These are phyloP conservation scores for Pelobates cultripes DNA, from an alignment of 2,797 vertebrate species.

Conservation along the genomic window DNA sequence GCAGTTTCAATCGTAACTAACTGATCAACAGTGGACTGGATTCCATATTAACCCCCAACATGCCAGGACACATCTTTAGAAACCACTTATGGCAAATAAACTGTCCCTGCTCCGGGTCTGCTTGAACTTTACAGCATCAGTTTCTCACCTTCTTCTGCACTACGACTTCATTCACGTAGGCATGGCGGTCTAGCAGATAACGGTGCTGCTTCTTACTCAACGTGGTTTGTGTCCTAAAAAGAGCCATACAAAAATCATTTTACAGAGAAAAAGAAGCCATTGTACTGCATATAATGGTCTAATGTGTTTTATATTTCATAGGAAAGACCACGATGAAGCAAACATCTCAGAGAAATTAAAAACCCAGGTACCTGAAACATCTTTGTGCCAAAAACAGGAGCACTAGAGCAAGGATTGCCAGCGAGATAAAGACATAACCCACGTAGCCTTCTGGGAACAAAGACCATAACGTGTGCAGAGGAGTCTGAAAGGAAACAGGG, in stretches of 20 bases:
- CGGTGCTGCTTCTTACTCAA: slow-evolving; percentile 79
- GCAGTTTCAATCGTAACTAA: too few relatives aligned
- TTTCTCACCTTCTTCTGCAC: slow-evolving; percentile 77
- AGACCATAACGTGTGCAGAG: slow-evolving; percentile 66
- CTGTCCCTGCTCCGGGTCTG: too few relatives aligned
- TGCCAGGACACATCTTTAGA: not conserved
- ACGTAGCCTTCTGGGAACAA: slow-evolving; percentile 70
- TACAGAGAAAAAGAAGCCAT: not conserved
- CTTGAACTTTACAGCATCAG: too few relatives aligned
- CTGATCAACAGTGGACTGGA: too few relatives aligned
- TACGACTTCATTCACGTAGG: slow-evolving; percentile 79
- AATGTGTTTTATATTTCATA: too few relatives aligned
- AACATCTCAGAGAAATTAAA: not conserved
- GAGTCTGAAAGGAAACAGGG: slow-evolving; percentile 64
- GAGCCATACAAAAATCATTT: not conserved
- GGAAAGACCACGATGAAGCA: too few relatives aligned
- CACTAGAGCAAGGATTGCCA: slow-evolving; percentile 75
- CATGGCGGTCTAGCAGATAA: slow-evolving; percentile 78
- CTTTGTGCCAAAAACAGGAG: slow-evolving; percentile 76
- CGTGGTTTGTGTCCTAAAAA: slow-evolving; percentile 71
- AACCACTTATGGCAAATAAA: not conserved
- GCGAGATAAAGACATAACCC: slow-evolving; percentile 70
- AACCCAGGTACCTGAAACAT: slow-evolving; percentile 74
- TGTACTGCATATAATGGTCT: not conserved
- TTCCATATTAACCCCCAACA: not conserved